Base-by-base conservation (phyloP, 2,113 vertebrate species). In the Prionailurus viverrinus region DNA sequence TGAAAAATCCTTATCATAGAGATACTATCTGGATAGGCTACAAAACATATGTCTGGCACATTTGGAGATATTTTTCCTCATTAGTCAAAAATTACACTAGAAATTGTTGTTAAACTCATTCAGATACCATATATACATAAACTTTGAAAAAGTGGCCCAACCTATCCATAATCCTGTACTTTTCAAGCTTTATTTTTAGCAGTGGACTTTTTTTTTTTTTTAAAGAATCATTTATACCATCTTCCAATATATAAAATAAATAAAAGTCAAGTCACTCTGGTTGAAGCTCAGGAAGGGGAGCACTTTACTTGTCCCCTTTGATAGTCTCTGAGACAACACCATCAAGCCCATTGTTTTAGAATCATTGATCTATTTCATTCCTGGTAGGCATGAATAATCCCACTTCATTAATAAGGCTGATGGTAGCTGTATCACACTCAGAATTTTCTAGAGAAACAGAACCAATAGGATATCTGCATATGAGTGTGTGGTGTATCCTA, bases 391-490 rank as follows among this genome's bases (percentile, higher is more conserved):
- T 33, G 18, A 83, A 93, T 55, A 88, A 93, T 39, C 23, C 13
- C 15, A 84, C 76, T 89, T 76, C 25, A 84, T 61, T 95, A 86
- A 63, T 39, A 93, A 73, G 6, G 13, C 27, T 66, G 33, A 73
- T 7, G 10, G 7, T 36, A n/a, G 41, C 53, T 84, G 0, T 76
- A 74, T 61, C n/a, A 69, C 18, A 61, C 18, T 81, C 51, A 95
- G 86, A 90, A 86, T 66, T 97, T 74, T 69, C n/a, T 27, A 78
- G 61, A 93, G 86, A 96, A 89, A 41, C 51, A 95, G 36, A 83
- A 55, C 48, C 21, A 81, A 27, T 36, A 89, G 39, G 21, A 51
- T 68, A 4, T 84, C 10, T 58, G 23, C 21, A 9, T 41, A 25
- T 80, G 63, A 65, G 25, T 65, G 33, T 36, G 7, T 69, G 29